phyloP scores from a whole-genome alignment of 2,797 vertebrate genomes.

The Miichthys miiuy region DNA sequence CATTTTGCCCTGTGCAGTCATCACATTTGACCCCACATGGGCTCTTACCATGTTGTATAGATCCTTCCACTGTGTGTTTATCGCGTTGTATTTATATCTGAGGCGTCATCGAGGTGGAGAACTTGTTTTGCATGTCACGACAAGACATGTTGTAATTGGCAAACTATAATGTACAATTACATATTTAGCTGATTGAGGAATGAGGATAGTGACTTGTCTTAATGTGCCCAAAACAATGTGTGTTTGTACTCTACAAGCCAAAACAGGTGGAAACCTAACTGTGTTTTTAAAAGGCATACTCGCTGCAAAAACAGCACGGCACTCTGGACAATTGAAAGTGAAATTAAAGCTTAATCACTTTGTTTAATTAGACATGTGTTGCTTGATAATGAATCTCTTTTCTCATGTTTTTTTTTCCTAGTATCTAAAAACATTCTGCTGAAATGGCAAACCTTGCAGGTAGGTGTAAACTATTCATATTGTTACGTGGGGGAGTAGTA shows the following conservation, averaged over 20 bases:
- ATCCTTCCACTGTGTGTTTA: not conserved
- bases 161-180: not conserved
- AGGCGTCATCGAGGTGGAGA: not conserved
- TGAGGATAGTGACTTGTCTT: not conserved
- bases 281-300: not conserved
- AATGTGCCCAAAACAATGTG: not conserved
- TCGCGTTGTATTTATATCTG: not conserved
- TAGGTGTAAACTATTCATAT: conserved; percentile 54
- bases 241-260: not conserved
- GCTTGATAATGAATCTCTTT: not conserved
- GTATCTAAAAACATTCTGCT: conserved; percentile 59
- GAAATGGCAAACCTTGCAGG: conserved; percentile 81
- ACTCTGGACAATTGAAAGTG: not conserved
- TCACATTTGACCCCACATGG: not conserved
- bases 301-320: not conserved
- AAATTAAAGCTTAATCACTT: not conserved
- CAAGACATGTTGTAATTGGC: conserved; percentile 13
- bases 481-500: not conserved
- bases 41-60: not conserved
- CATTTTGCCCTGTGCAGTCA: conserved; percentile 22
- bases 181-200: not conserved
- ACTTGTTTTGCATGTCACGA: conserved; percentile 30
- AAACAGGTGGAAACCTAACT: not conserved
- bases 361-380: not conserved
- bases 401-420: conserved; percentile 39